phyloP scores from a whole-genome alignment of 53 echinoderm and acorn worm genomes.

The Mesocentrotus franciscanus region DNA sequence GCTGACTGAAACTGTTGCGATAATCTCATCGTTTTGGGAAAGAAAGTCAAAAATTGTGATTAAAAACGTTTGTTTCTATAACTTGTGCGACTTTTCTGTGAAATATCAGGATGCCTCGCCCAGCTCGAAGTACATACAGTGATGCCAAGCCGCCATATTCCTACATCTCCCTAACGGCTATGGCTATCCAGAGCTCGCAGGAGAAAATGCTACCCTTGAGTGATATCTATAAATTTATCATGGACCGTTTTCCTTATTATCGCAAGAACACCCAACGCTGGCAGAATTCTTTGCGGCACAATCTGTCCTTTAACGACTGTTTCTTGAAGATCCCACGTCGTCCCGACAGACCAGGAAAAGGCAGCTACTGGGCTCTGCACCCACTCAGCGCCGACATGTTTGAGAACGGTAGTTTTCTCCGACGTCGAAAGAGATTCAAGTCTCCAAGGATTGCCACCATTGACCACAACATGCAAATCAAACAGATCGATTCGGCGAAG shows the following conservation, averaged over 20 bases:
- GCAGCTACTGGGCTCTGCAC: conserved; percentile 99
- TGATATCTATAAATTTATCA: conserved; percentile 99
- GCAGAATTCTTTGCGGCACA: conserved; percentile 98
- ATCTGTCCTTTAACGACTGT: conserved; percentile 97
- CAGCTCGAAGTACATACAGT: conserved; percentile 97
- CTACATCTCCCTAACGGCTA: conserved; percentile 97
- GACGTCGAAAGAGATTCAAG: conserved; percentile 96
- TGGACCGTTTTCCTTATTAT: conserved; percentile 99
- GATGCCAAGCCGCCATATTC: conserved; percentile 99
- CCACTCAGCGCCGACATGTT: conserved; percentile 98
- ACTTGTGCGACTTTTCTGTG: neutral
- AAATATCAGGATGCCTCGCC: conserved; percentile 86
- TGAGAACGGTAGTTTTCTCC: conserved; percentile 98
- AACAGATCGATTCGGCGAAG: conserved; percentile 96
- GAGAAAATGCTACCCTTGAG: conserved; percentile 99
- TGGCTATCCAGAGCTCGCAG: conserved; percentile 96
- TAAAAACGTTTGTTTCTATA: neutral
- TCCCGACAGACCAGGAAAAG: conserved; percentile 98
- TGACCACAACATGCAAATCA: conserved; percentile 94
- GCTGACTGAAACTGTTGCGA: neutral
- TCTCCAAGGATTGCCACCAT: conserved; percentile 93
- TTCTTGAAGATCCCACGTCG: conserved; percentile 98
- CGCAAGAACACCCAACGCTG: conserved; percentile 98
- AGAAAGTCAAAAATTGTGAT: neutral
- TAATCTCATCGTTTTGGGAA: neutral